A percentile compares a stretch with the other conserved stretches of the same genome.
Conservation (phyloP, 2,888 invertebrate genomes). For the Bombyx huttoni region DNA sequence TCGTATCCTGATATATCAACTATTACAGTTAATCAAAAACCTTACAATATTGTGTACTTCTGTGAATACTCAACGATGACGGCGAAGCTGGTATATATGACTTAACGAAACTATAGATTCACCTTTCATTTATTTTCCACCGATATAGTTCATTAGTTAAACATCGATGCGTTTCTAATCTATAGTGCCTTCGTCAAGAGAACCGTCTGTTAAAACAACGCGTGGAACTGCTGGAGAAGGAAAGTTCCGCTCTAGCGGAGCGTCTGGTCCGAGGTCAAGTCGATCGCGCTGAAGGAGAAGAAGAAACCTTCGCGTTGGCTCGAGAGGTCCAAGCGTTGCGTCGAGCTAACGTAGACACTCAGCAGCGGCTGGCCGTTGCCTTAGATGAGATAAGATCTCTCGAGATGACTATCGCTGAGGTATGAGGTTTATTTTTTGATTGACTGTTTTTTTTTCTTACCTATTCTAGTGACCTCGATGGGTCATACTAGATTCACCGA, state of each 20-base stretch:
- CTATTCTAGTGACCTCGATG: too few relatives aligned
- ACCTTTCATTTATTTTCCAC: too few relatives aligned
- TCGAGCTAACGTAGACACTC: conserved; percentile 89
- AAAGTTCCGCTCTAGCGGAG: conserved; percentile 94
- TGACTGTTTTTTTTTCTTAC: too few relatives aligned
- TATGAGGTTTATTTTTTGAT: conserved; percentile 10
- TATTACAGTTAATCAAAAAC: too few relatives aligned
- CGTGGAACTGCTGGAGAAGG: conserved; percentile 95
- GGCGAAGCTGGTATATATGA: too few relatives aligned
- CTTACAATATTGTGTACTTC: too few relatives aligned
- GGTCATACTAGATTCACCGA: too few relatives aligned
- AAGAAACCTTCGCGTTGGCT: conserved; percentile 86
- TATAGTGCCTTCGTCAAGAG: conserved; percentile 84
- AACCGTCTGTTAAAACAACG: conserved; percentile 95
- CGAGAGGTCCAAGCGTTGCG: conserved; percentile 91
- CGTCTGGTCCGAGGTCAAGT: conserved; percentile 93
- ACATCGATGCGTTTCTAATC: background rate
- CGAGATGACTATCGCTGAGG: conserved; percentile 79
- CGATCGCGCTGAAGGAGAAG: conserved; percentile 94
- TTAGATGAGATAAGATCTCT: conserved; percentile 90
- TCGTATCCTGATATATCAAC: too few relatives aligned
- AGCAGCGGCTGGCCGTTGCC: conserved; percentile 90
- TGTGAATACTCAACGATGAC: too few relatives aligned
- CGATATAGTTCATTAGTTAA: too few relatives aligned
- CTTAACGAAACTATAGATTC: too few relatives aligned